A percentile compares a stretch with the other conserved stretches of the same genome.
These are phyloP conservation scores for Myiozetetes cayanensis DNA, from an alignment of 2,113 vertebrate genomes.

Conservation along the genomic window DNA sequence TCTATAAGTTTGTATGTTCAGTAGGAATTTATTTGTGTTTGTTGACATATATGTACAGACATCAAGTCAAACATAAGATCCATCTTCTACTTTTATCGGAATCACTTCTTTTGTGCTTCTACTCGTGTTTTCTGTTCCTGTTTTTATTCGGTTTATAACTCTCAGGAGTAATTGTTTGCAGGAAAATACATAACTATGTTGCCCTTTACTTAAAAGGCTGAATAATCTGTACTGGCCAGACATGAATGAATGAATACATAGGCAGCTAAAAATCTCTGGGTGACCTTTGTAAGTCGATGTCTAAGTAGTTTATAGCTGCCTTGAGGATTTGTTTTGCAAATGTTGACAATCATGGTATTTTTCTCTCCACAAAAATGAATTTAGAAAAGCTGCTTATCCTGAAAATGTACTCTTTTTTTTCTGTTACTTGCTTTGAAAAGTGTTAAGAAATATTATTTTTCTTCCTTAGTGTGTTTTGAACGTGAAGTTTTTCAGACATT, in stretches of 20 bases:
- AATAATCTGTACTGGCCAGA: neutral
- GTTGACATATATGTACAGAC: neutral
- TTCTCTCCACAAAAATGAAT: neutral
- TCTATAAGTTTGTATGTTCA: neutral
- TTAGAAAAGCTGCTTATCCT: neutral
- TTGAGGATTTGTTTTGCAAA: neutral
- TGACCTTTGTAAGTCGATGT: neutral
- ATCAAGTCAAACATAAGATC: neutral
- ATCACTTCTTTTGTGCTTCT: neutral
- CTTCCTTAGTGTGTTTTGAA: neutral
- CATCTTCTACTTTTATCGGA: neutral
- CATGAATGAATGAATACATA: neutral
- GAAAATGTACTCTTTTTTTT: neutral
- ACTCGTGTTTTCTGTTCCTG: neutral
- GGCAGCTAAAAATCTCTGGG: neutral
- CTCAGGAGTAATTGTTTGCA: neutral
- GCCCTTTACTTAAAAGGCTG: neutral
- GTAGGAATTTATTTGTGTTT: conserved; percentile 32
- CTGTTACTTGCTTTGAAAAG: neutral
- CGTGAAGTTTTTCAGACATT: neutral
- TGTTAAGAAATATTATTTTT: neutral
- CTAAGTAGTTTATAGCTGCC: conserved; percentile 7
- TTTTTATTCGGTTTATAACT: neutral
- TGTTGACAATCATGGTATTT: neutral
- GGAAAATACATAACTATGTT: neutral